A percentile compares a stretch with the other conserved stretches of the same genome.
Evolutionary conservation across 1,140 invertebrate species (phyloP).

Genomic region (Lepidurus arcticus): DNA sequence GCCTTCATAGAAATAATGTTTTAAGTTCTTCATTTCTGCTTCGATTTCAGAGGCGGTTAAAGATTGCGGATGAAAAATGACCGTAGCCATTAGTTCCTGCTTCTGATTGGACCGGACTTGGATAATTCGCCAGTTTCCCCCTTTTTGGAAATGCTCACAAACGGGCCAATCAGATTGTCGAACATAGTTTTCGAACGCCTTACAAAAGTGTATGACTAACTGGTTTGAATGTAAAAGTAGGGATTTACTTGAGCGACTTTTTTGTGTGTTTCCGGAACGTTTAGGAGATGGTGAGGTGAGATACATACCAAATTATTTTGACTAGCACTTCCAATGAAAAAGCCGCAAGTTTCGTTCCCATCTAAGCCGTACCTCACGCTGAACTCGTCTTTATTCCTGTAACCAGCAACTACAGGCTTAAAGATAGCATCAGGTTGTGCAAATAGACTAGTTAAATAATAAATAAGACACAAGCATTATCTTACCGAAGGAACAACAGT

Average conservation of each 20-base stretch:
- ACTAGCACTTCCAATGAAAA: slow-evolving; percentile 43
- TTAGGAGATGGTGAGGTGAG: slow-evolving; percentile 42
- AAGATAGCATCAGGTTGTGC: slow-evolving; percentile 34
- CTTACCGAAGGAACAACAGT: slow-evolving; percentile 39
- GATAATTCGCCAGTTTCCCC: slow-evolving; percentile 50
- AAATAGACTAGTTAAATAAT: not conserved
- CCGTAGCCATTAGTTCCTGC: slow-evolving; percentile 47
- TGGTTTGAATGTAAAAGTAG: not conserved
- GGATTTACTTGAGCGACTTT: slow-evolving; percentile 42
- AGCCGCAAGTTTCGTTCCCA: slow-evolving; percentile 47
- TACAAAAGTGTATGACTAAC: slow-evolving; percentile 19
- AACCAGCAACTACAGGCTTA: slow-evolving; percentile 45
- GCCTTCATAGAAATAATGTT: slow-evolving; percentile 40
- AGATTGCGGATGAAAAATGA: slow-evolving; percentile 48
- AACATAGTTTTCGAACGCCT: slow-evolving; percentile 50
- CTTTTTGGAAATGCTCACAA: slow-evolving; percentile 47
- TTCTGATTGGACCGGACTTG: slow-evolving; percentile 47
- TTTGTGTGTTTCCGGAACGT: slow-evolving; percentile 44
- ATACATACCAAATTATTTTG: slow-evolving; percentile 42
- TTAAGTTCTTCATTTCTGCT: slow-evolving; percentile 42
- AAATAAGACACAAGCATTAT: slow-evolving; percentile 6
- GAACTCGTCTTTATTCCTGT: slow-evolving; percentile 51
- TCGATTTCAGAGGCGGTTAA: slow-evolving; percentile 43
- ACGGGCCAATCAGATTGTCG: slow-evolving; percentile 42
- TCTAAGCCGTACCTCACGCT: slow-evolving; percentile 45